Base-by-base conservation (phyloP, 2,113 vertebrate genomes). In the Raja brachyura region DNA sequence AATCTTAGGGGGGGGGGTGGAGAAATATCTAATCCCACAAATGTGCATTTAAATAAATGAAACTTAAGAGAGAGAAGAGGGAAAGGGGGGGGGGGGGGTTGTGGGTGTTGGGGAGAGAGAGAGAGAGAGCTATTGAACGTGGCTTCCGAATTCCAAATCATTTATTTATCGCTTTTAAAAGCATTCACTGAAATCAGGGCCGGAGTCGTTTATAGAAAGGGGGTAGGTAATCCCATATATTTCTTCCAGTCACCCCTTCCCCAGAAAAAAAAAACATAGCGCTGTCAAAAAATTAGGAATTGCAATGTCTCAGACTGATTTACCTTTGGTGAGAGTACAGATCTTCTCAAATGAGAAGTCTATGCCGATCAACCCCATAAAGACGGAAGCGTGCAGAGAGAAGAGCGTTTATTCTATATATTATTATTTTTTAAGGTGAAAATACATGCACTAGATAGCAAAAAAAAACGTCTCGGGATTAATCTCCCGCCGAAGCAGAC, bases 281-380 rank as follows among this genome's bases (percentile, higher is more conserved):
- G 83, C 54, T 86, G 83, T 86, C 83, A 56, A 56, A 56, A 83
- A 83, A 83, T 56, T 22, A 85, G n/a, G 56, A n/a, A n/a, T 10
- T 22, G 56, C 83, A 86, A 86, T 59, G 54, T 22, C 81, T 85
- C 81, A 85, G 6, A 85, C 20, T 54, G 22, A 28, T 86, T 61
- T 63, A 86, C 83, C 83, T 86, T 86, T 61, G 11, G 4, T 61
- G 54, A 9, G 83, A 86, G 83, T 86, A n/a, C 83, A n/a, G 83
- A 86, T n/a, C 56, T 48, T 86, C 54, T 59, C 81, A 85, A 59
- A 85, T 59, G 13, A 85, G 48, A 85, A 79, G 77, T 48, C 25
- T n/a, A 25, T 54, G 83, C 83, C 28, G 61, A 61, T 14, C 13
- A 25, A 54, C 6, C 6, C 9, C 54, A 83, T 83, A 86, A 86